Evolutionary conservation across 2,888 invertebrate species (phyloP), one percentile per base, ranked within the genome.

Genomic region (Cheilosia impressa): DNA sequence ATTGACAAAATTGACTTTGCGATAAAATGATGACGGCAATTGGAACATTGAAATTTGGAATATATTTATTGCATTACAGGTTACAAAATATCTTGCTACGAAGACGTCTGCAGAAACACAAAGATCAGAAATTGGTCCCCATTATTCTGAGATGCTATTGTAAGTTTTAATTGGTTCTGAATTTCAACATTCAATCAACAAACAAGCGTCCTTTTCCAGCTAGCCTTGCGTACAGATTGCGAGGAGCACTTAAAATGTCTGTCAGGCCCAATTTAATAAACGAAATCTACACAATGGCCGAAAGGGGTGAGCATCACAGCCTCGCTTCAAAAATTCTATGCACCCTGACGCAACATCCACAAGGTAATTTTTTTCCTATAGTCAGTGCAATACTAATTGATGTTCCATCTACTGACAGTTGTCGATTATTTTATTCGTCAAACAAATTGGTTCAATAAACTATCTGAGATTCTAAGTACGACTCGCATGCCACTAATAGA

Each of bases 41-140:
- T 52, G 10, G 15, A 24, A 19, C 4, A 4, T 0, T 22, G 4
- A 22, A 22, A 3, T 1, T 50, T n/a, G 1, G 4, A 4, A 17
- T 0, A n/a, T 2, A 45, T 45, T n/a, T 27, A 2, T 24, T 52
- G 13, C 13, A 0, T 66, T 75, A 17, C 17, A 84, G 80, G 22
- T 52, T 84, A n/a, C 68, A 80, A 47, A 84, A 84, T 17, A 22
- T 84, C 4, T 34, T 84, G 24, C 58, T 75, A 1, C 22, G 84
- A 55, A 34, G 80, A 22, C 57, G 43, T 9, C 9, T 53, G 2
- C 65, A 80, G 27, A 75, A 38, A 10, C 13, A 65, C 10, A 80
- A 75, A 15, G 41, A 71, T 15, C 75, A 84, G 22, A 22, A n/a
- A 10, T 2, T 84, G 9, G 10, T 84, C 7, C 60, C 69, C 0